Percentiles rank a stretch among this genome's conserved stretches.
phyloP scores from a whole-genome alignment of 92 coral and sea anemone genomes.

The Bergia sp. region DNA sequence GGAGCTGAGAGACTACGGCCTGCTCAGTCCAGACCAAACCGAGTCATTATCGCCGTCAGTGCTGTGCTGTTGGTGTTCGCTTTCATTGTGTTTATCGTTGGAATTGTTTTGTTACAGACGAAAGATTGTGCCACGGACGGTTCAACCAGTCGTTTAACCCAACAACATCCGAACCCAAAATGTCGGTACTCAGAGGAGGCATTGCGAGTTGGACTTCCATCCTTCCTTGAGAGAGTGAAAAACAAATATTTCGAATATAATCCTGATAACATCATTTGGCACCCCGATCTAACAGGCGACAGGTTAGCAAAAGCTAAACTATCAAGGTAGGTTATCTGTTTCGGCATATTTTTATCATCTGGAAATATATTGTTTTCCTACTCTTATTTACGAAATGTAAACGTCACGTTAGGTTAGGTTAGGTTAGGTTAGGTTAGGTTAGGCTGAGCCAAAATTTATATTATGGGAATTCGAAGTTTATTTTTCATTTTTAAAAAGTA shows the following conservation, averaged over 20 bases:
- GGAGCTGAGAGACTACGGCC: neutral
- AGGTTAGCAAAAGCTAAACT: constrained; percentile 50
- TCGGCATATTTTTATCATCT: neutral
- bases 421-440: too few species aligned
- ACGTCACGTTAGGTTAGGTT: neutral
- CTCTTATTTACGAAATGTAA: neutral
- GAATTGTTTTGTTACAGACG: constrained; percentile 22
- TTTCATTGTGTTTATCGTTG: constrained; percentile 23
- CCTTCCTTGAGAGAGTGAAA: constrained; percentile 69
- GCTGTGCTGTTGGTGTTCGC: neutral
- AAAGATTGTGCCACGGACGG: neutral
- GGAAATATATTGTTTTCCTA: neutral
- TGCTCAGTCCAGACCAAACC: neutral
- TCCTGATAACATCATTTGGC: constrained; percentile 69
- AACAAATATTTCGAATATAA: constrained; percentile 57
- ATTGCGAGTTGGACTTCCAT: constrained; percentile 67
- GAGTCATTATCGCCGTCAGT: neutral
- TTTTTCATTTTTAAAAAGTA: too few species aligned
- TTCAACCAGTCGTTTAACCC: neutral
- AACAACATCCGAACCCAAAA: neutral
- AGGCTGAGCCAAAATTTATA: too few species aligned
- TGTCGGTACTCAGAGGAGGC: constrained; percentile 86
- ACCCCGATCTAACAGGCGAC: constrained; percentile 49
- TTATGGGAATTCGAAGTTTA: too few species aligned
- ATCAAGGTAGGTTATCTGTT: constrained; percentile 46